Evolutionary conservation across 1,140 invertebrate genomes (phyloP), one percentile per base, ranked within the genome.

Genomic region (Hyles vespertilio): DNA sequence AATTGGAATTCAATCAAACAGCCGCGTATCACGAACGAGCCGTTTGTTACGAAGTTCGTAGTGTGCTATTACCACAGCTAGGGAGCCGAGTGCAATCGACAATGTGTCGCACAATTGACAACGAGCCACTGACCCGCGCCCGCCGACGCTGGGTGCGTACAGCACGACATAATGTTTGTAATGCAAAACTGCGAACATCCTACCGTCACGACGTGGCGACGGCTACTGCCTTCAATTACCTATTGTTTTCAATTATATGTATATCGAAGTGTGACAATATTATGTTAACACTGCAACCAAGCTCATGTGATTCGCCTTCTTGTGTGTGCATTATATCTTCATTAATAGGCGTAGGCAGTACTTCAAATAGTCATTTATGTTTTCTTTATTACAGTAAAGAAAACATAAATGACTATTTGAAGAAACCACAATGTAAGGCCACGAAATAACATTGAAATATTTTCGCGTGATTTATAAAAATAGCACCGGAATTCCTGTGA

Each of bases 171-270:
- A n/a, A 34, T 56, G 34, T 81, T 84, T 79, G 72, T 72, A 71
- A 84, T 84, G 74, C 79, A 76, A 71, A 81, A 77, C 76, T 69
- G 70, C 76, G 67, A 73, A 76, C 76, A 74, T 77, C 70, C 73
- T 68, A 77, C 70, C 63, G 73, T 71, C 61, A 73, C 69, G 63
- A 59, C 61, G 56, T 44, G 45, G 47, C 32, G 34, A 22, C 22
- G 10, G 32, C 44, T 9, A 40, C 4, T 40, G 36, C 36, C 5
- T 40, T 40, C 45, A 56, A 56, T 34, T 44, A 32, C 8, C 32
- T 34, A 48, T 48, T 48, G 54, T 56, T 46, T 44, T 12, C 2
- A 54, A 44, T 40, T 43, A 12, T 54, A 32, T 54, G 22, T 22
- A 54, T 44, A 44, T 32, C 4, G 5, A 5, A 40, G 8, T 5